Base-by-base conservation (phyloP, 2,797 vertebrate genomes). In the Pangasius larnaudii region DNA sequence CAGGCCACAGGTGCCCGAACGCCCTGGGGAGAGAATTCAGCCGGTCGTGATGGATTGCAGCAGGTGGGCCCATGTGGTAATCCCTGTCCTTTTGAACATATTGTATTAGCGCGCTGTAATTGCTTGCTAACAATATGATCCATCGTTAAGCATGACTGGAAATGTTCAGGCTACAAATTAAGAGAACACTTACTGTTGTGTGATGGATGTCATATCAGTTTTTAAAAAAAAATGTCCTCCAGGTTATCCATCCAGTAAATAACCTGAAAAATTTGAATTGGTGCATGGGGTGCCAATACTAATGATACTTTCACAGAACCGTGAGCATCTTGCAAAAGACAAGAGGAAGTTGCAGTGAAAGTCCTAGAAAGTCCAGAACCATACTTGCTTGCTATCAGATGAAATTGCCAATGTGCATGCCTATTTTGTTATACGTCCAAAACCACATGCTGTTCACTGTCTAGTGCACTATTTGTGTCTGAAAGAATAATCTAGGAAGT, bases 71-170 rank as follows among this genome's bases (percentile, higher is more conserved):
- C 89, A 79, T 91, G 82, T 72, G 80, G 91, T 87, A 92, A 94
- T 94, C 91, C 92, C 80, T 89, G 89, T 91, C 90, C 84, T 84
- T 59, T 14, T 88, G 87, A 94, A 92, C 92, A 89, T 67, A 24
- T 89, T 91, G 92, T 90, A 90, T 94, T 92, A 91, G 92, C 91
- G 91, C 88, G 33, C 56, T 74, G 89, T 94, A 95, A 96, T 94
- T 95, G 91, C 91, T 89, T 86, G n/a, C 91, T 94, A 93, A 94
- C 94, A 93, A 92, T 90, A 94, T 93, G 91, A 72, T 53, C 90
- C 90, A 90, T 91, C 90, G 88, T 91, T 27, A 24, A 87, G 89
- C 85, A 91, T 89, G 92, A 93, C 88, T 93, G 90, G 92, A 93
- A 92, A 94, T 91, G 88, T 89, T 80, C 91, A 16, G 56, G 36